phyloP scores from a whole-genome alignment of 2,113 vertebrate genomes.

The Chaetorhynchus papuensis region DNA sequence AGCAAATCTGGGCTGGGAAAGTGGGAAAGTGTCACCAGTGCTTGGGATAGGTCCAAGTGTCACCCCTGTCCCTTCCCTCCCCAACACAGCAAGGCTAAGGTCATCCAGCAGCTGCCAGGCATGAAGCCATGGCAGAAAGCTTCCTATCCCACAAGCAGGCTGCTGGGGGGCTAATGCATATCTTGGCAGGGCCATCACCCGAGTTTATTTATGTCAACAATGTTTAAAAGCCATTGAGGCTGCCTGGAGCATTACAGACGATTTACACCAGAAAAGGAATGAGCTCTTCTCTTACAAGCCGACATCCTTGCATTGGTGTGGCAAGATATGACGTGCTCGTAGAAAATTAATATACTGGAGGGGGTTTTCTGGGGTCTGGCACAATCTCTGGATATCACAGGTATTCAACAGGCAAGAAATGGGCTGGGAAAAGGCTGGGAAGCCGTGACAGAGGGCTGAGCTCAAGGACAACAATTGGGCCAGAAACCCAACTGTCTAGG shows the following conservation, averaged over 20 bases:
- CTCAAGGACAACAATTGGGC: neutral
- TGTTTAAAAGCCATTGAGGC: neutral
- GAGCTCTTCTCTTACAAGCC: neutral
- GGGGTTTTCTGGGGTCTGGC: neutral
- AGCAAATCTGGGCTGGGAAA: neutral
- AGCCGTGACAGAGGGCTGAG: neutral
- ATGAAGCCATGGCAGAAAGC: neutral
- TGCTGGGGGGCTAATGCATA: neutral
- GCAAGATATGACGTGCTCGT: neutral
- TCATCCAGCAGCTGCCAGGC: neutral
- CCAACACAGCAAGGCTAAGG: neutral
- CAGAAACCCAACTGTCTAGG: neutral
- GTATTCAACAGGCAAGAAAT: neutral
- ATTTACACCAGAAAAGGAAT: neutral
- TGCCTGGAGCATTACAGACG: neutral
- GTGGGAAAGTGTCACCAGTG: neutral
- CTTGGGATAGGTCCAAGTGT: neutral
- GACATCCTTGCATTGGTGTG: neutral
- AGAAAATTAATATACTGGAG: neutral
- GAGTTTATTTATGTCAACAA: neutral
- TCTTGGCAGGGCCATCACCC: neutral
- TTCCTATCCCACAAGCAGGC: neutral
- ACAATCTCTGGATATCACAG: fast-evolving
- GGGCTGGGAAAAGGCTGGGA: neutral
- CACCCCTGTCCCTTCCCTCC: neutral